Base-by-base conservation (phyloP, 2,888 invertebrate species). In the Tetheella fluctuosa region DNA sequence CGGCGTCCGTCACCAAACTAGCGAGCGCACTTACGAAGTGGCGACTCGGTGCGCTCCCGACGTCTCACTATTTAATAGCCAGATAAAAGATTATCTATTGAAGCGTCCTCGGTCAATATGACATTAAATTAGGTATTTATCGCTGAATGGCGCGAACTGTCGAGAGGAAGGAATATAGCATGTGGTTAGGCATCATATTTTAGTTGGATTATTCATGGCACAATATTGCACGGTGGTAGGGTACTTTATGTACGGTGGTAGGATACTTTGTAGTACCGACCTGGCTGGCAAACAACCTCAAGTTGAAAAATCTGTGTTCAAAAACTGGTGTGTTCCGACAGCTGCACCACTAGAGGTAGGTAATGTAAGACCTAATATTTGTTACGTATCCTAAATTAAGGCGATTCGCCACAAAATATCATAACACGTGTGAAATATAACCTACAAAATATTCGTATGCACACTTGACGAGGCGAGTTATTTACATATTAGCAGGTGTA, bases 41-140 rank as follows among this genome's bases (percentile, higher is more conserved):
- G 66, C 75, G 77, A 77, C 63, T 69, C 69, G 75, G 79, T 76
- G 74, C 79, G 76, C 74, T 64, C 73, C 68, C 77, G 71, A 61
- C 77, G 76, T 65, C 86, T 88, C 89, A 89, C 90, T 91, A 91
- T 88, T 91, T 88, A 91, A 90, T 90, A 87, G 84, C 69, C 86
- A 85, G 90, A 91, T 90, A 91, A 91, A 90, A 89, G 89, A 91
- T 91, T 89, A 91, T 90, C 90, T 89, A 87, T 88, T 86, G 83
- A 85, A 79, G 69, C 85, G 88, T 86, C 88, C 86, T 86, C 90
- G 82, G 85, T 81, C 88, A 88, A 87, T 87, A 85, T 73, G 77
- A 80, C 79, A 77, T 76, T 82, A 82, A 86, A 85, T 84, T 85
- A 82, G 79, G 74, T 83, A 83, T 78, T 79, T 85, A 82, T 85